Evolutionary conservation across 2,797 vertebrate genomes (phyloP).

Genomic region (Knipowitschia caucasica): DNA sequence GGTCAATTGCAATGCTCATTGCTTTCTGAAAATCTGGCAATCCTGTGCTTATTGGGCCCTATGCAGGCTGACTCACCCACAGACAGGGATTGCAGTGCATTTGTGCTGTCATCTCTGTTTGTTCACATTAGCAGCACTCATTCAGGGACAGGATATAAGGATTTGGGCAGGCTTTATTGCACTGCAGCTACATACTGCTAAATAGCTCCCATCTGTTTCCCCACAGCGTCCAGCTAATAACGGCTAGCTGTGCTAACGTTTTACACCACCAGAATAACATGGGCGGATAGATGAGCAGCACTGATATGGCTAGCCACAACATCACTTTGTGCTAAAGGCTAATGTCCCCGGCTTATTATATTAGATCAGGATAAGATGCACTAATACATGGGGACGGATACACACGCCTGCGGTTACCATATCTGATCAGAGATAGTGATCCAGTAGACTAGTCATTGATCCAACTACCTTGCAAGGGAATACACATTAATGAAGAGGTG

Average conservation of each 20-base stretch:
- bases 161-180: conserved; percentile 74
- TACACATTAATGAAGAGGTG: conserved; percentile 45
- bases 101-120: conserved; percentile 78
- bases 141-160: conserved; percentile 77
- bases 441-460: conserved; percentile 31
- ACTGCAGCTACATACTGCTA: conserved; percentile 73
- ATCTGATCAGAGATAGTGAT: conserved; percentile 59
- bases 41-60: not conserved
- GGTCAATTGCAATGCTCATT: too few relatives aligned
- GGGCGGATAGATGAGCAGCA: conserved; percentile 73
- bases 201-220: conserved; percentile 78
- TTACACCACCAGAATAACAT: conserved; percentile 69
- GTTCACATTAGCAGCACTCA: conserved; percentile 75
- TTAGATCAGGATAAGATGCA: conserved; percentile 70
- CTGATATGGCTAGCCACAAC: conserved; percentile 72
- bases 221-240: conserved; percentile 69
- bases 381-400: conserved; percentile 41
- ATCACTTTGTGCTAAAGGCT: conserved; percentile 68
- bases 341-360: conserved; percentile 77
- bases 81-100: conserved; percentile 41
- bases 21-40: too few relatives aligned
- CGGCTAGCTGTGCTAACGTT: conserved; percentile 60
- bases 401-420: conserved; percentile 28
- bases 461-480: conserved; percentile 50
- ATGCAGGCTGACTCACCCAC: conserved; percentile 15